Conservation (phyloP, 2,888 invertebrate species). For the Hololepta plana region DNA sequence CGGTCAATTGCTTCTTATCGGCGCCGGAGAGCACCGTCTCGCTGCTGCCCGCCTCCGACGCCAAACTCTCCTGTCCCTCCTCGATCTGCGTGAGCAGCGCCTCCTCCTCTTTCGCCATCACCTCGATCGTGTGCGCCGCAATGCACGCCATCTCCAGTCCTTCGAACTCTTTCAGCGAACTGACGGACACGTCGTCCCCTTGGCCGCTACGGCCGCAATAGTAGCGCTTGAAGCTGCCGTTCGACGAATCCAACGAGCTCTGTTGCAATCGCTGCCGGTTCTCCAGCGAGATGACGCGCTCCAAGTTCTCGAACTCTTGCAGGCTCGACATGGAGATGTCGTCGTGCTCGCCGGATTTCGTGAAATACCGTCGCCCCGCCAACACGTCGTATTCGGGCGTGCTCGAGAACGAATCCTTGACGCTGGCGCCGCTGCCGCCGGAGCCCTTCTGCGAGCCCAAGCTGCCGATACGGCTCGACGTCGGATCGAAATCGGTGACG, state of each 20-base stretch:
- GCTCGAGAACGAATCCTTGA: slow-evolving; percentile 78
- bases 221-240: slow-evolving; percentile 65
- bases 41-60: slow-evolving; percentile 37
- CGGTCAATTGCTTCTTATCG: slow-evolving; percentile 37
- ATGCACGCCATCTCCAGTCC: slow-evolving; percentile 75
- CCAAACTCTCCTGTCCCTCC: slow-evolving; percentile 31
- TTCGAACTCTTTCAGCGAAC: slow-evolving; percentile 85
- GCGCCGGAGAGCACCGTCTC: slow-evolving; percentile 38
- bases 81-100: slow-evolving; percentile 42
- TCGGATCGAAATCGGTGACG: slow-evolving; percentile 69
- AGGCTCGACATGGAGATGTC: slow-evolving; percentile 83
- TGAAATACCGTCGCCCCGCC: slow-evolving; percentile 66
- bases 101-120: slow-evolving; percentile 72
- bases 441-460: slow-evolving; percentile 61
- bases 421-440: slow-evolving; percentile 57
- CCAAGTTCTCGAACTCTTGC: slow-evolving; percentile 86
- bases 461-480: slow-evolving; percentile 60
- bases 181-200: slow-evolving; percentile 71
- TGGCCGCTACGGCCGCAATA: slow-evolving; percentile 51
- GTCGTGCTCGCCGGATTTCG: slow-evolving; percentile 71
- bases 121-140: slow-evolving; percentile 67
- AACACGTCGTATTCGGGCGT: slow-evolving; percentile 83
- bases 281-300: slow-evolving; percentile 66
- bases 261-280: slow-evolving; percentile 48
- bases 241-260: slow-evolving; percentile 73